phyloP scores from a whole-genome alignment of 2,797 vertebrate genomes.

The Odontamblyopus lacepedii region DNA sequence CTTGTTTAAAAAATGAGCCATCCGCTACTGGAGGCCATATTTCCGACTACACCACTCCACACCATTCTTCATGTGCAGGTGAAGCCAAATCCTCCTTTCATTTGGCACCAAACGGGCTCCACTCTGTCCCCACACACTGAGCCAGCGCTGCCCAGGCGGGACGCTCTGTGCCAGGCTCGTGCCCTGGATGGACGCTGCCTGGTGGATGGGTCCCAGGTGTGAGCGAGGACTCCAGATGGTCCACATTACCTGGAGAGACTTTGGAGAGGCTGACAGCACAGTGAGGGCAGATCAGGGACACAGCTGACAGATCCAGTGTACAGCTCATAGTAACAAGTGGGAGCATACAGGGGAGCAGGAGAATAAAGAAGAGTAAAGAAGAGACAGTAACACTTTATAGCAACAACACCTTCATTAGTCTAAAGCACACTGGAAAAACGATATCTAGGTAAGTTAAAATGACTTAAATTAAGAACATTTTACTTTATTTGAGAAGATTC shows the following conservation, averaged over 20 bases:
- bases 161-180: constrained; percentile 41
- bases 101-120: constrained; percentile 19
- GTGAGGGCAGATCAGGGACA: constrained; percentile 40
- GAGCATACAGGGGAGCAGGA: constrained; percentile 1
- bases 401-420: no score
- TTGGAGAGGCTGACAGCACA: constrained; percentile 37
- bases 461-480: no score
- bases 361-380: not conserved
- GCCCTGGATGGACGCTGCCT: constrained; percentile 19
- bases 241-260: constrained; percentile 49
- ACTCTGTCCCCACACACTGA: constrained; percentile 15
- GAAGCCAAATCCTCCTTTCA: not conserved
- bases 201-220: constrained; percentile 49
- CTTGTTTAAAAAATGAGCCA: no score
- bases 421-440: no score
- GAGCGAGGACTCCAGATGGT: constrained; percentile 65
- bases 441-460: no score
- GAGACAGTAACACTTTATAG: not conserved
- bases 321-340: constrained; percentile 15
- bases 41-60: no score
- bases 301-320: constrained; percentile 37
- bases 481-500: no score
- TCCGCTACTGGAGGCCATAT: no score
- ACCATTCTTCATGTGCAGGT: not conserved
- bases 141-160: constrained; percentile 38